Conservation (phyloP, 2,888 invertebrate species). For the Actias luna region DNA sequence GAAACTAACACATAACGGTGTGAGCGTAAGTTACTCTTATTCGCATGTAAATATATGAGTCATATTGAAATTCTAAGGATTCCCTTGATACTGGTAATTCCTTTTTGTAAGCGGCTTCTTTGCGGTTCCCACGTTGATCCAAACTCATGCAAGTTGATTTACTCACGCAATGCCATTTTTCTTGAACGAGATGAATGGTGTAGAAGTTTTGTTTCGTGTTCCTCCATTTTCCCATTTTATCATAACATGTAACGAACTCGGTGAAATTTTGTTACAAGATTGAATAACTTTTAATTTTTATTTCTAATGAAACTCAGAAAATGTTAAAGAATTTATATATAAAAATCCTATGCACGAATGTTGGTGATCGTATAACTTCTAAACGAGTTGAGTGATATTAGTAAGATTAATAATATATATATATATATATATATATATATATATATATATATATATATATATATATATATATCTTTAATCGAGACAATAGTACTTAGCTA, state of each 20-base stretch:
- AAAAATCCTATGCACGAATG: no score
- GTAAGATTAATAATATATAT: no score
- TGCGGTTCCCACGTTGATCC: slow-evolving; percentile 40
- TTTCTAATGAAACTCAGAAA: no score
- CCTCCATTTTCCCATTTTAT: not conserved
- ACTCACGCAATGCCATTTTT: slow-evolving; percentile 28
- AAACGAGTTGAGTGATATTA: no score
- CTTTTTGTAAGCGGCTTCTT: slow-evolving; percentile 52
- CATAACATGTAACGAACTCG: not conserved
- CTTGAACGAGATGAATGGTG: not conserved
- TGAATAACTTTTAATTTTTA: no score
- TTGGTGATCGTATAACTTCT: no score
- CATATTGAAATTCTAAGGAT: slow-evolving; percentile 73
- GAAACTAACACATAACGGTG: slow-evolving; percentile 31
- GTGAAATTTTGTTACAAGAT: no score
- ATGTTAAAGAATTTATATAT: no score
- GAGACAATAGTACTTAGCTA: no score
- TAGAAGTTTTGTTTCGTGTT: not conserved
- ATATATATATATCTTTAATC: no score
- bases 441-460: no score
- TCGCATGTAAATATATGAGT: slow-evolving; percentile 69
- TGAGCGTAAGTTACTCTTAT: slow-evolving; percentile 38
- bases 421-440: no score
- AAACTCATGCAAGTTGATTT: slow-evolving; percentile 25
- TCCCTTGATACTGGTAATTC: slow-evolving; percentile 61